phyloP scores from a whole-genome alignment of 2,113 vertebrate species.

The Capreolus pygargus region DNA sequence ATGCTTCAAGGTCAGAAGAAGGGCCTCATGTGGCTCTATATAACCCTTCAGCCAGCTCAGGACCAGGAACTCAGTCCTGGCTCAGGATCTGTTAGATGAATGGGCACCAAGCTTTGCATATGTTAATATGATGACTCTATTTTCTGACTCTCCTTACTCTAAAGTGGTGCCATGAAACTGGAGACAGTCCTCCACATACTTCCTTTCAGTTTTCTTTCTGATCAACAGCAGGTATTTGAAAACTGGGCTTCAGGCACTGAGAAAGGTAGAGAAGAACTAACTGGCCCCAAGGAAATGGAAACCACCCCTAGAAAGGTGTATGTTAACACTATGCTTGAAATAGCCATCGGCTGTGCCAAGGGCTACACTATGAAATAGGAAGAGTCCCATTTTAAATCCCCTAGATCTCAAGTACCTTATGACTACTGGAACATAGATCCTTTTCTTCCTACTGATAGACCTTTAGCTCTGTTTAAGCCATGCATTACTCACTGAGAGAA shows the following conservation, averaged over 20 bases:
- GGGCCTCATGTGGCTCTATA: background rate
- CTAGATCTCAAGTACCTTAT: background rate
- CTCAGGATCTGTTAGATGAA: background rate
- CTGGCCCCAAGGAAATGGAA: background rate
- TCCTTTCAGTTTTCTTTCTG: background rate
- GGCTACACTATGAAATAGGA: background rate
- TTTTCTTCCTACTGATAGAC: constrained; percentile 6
- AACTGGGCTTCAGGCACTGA: background rate
- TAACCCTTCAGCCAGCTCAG: background rate
- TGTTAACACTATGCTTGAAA: background rate
- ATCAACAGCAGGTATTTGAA: background rate
- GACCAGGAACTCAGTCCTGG: background rate
- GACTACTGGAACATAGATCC: constrained; percentile 20
- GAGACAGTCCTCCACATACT: background rate
- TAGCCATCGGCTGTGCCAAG: background rate
- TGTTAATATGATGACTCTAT: background rate
- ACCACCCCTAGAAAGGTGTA: background rate
- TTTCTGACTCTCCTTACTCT: background rate
- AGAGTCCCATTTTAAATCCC: background rate
- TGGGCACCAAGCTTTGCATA: background rate
- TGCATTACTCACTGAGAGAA: constrained; percentile 2
- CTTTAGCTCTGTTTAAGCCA: background rate
- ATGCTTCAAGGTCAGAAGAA: constrained; percentile 37
- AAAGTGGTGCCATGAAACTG: background rate
- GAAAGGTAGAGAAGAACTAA: background rate